These are phyloP conservation scores for Diadophis punctatus DNA, from an alignment of 2,113 vertebrate species.

Conservation along the genomic window DNA sequence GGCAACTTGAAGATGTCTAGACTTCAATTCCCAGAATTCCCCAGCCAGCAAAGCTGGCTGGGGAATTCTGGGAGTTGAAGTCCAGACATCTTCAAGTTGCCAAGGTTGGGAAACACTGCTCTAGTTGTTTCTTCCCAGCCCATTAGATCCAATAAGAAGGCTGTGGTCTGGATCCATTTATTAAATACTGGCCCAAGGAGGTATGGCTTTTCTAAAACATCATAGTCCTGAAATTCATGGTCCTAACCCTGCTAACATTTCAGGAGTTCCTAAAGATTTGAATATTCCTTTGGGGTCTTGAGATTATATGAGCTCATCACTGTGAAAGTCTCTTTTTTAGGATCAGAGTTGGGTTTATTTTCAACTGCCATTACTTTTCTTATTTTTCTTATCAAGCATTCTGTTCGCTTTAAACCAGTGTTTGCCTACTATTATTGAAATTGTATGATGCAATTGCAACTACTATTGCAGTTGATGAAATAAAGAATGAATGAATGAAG, in stretches of 20 bases:
- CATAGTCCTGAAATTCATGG: not conserved
- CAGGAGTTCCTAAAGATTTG: not conserved
- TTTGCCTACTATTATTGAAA: not conserved
- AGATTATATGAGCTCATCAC: not conserved
- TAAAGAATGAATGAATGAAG: not conserved
- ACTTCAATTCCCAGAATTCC: too few species aligned
- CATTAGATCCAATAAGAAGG: not conserved
- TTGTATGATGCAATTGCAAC: not conserved
- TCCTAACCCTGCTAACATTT: not conserved
- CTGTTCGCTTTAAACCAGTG: not conserved
- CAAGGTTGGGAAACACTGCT: too few species aligned
- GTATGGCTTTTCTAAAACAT: not conserved
- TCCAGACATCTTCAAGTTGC: too few species aligned
- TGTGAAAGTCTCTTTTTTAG: not conserved
- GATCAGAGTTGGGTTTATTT: not conserved
- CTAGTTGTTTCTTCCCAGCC: not conserved
- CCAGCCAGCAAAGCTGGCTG: too few species aligned
- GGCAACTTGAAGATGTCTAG: too few species aligned
- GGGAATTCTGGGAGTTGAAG: too few species aligned
- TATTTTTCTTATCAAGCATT: not conserved
- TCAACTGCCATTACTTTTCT: not conserved
- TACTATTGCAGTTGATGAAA: not conserved
- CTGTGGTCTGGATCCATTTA: not conserved
- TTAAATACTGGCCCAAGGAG: not conserved
- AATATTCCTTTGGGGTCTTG: not conserved